These are phyloP conservation scores for Thripadectes ignobilis DNA, from an alignment of 2,797 vertebrate genomes.

Conservation along the genomic window DNA sequence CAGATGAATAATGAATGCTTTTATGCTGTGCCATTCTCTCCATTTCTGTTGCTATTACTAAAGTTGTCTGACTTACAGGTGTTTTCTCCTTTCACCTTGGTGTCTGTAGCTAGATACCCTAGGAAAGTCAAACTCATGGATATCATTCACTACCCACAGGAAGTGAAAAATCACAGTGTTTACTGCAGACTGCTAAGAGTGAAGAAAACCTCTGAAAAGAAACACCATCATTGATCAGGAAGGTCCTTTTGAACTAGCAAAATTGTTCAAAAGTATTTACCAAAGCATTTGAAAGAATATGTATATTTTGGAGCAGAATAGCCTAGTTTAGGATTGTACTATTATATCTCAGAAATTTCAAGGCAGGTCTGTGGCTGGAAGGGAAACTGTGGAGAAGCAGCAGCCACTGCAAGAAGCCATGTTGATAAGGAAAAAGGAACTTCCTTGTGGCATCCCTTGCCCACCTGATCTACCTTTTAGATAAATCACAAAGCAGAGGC, in stretches of 20 bases:
- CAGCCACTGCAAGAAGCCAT: not conserved
- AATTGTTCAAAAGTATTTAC: not conserved
- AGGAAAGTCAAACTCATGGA: not conserved
- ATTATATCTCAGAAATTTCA: not conserved
- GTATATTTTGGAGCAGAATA: not conserved
- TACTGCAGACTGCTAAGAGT: not conserved
- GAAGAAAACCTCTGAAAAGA: not conserved
- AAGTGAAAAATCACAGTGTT: not conserved
- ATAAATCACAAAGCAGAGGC: not conserved
- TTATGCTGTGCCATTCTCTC: not conserved
- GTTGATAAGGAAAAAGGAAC: not conserved
- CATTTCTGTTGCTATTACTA: not conserved
- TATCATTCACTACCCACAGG: not conserved
- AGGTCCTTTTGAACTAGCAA: not conserved
- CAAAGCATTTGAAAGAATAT: not conserved
- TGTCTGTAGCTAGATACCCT: not conserved
- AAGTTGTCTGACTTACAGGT: not conserved
- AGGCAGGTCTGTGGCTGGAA: not conserved
- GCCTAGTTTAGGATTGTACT: not conserved
- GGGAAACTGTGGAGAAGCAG: not conserved
- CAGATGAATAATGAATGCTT: not conserved
- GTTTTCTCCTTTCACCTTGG: not conserved
- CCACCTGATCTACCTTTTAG: not conserved
- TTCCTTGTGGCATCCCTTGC: not conserved
- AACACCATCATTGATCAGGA: not conserved